Evolutionary conservation across 2,888 invertebrate genomes (phyloP).

Genomic region (Colostygia pectinataria): DNA sequence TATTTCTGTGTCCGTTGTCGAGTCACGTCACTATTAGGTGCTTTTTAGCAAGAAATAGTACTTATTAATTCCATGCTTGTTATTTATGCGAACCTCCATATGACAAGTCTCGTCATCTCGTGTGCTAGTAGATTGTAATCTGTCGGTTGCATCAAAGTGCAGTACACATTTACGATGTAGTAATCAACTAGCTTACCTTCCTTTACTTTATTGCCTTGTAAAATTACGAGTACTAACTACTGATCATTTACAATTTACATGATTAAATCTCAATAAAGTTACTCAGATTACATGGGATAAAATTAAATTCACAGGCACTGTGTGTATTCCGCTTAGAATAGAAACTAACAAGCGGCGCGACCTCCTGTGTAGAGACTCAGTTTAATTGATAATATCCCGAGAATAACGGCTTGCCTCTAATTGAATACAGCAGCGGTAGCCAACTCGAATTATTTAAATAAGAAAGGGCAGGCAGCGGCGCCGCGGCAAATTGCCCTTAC

Average conservation of each 20-base stretch:
- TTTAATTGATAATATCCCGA: conserved; percentile 59
- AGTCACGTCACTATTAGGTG: too few relatives aligned
- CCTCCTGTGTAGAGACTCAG: conserved; percentile 40
- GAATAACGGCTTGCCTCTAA: conserved; percentile 63
- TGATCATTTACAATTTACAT: not conserved
- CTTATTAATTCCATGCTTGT: too few relatives aligned
- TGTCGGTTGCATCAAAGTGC: conserved; percentile 2
- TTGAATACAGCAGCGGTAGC: conserved; percentile 62
- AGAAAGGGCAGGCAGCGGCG: conserved; percentile 70
- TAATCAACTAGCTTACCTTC: not conserved
- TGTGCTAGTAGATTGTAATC: not conserved
- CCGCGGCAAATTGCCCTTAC: conserved; percentile 72
- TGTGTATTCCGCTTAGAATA: conserved; percentile 33
- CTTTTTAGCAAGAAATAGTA: too few relatives aligned
- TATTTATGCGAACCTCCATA: too few relatives aligned
- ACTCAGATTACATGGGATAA: not conserved
- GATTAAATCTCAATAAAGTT: not conserved
- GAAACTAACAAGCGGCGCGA: conserved; percentile 41
- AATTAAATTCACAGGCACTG: conserved; percentile 11
- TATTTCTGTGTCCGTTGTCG: too few relatives aligned
- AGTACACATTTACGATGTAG: conserved; percentile 1
- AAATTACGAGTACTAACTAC: not conserved
- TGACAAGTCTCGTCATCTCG: not conserved
- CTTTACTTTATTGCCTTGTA: conserved; percentile 2
- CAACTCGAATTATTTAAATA: conserved; percentile 68